phyloP scores from a whole-genome alignment of 2,888 invertebrate species.

The Lumbricus terrestris region DNA sequence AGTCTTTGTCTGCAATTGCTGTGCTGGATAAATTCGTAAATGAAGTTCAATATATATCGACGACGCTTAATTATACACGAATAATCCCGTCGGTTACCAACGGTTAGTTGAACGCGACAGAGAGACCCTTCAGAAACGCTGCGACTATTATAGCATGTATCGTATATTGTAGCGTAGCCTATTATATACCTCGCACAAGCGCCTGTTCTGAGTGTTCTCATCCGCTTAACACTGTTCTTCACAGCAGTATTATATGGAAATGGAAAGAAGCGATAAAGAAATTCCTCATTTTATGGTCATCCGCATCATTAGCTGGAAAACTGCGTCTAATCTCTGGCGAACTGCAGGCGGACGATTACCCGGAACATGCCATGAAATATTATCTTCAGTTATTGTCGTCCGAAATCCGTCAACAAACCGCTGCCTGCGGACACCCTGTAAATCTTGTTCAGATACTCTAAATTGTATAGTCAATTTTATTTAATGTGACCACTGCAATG shows the following conservation, averaged over 20 bases:
- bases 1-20: too few species aligned
- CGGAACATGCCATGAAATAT: not conserved
- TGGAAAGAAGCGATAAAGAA: not conserved
- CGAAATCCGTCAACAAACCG: not conserved
- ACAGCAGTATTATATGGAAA: not conserved
- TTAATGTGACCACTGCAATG: too few species aligned
- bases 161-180: not conserved
- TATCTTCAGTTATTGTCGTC: not conserved
- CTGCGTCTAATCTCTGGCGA: not conserved
- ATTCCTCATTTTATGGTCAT: not conserved
- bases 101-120: too few species aligned
- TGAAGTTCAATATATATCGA: too few species aligned
- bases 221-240: not conserved
- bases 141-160: too few species aligned
- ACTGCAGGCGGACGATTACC: not conserved
- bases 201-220: not conserved
- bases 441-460: not conserved
- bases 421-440: not conserved
- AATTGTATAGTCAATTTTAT: not conserved
- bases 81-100: too few species aligned
- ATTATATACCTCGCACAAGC: too few species aligned
- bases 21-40: too few species aligned
- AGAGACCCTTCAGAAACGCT: too few species aligned
- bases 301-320: not conserved
- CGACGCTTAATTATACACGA: too few species aligned